Evolutionary conservation across 53 echinoderm and acorn worm genomes (phyloP).

Genomic region (Pentamera pediparva): DNA sequence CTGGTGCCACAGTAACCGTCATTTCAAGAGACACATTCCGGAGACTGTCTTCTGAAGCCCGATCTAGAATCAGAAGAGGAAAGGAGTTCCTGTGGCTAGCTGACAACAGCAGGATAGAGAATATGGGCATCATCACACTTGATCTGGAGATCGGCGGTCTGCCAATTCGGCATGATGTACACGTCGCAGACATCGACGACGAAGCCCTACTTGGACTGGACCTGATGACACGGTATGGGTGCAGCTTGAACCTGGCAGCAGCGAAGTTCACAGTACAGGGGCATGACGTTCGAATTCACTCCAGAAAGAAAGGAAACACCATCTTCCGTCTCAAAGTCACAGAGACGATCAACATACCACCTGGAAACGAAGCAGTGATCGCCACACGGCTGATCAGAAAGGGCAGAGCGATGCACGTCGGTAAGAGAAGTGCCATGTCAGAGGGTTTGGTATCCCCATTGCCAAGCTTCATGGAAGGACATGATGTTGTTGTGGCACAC

Average conservation of each 20-base stretch:
- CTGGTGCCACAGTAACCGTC: no score
- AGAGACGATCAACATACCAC: background rate
- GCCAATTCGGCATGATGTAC: no score
- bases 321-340: background rate
- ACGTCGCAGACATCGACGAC: background rate
- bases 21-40: no score
- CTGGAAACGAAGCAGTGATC: background rate
- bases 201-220: background rate
- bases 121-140: no score
- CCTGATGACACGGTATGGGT: background rate
- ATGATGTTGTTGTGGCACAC: constrained; percentile 3
- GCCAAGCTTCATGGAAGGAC: background rate
- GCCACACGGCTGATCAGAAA: background rate
- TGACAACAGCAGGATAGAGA: no score
- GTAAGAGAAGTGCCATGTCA: background rate
- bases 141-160: no score
- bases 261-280: background rate
- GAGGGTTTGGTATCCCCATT: background rate
- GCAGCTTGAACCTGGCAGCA: background rate
- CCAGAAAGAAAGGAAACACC: background rate
- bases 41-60: no score
- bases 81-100: no score
- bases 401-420: background rate
- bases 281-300: background rate
- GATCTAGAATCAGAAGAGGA: no score